phyloP scores from a whole-genome alignment of 37 sponge, comb jelly and placozoan genomes.

The Cliona cf. orientalis region DNA sequence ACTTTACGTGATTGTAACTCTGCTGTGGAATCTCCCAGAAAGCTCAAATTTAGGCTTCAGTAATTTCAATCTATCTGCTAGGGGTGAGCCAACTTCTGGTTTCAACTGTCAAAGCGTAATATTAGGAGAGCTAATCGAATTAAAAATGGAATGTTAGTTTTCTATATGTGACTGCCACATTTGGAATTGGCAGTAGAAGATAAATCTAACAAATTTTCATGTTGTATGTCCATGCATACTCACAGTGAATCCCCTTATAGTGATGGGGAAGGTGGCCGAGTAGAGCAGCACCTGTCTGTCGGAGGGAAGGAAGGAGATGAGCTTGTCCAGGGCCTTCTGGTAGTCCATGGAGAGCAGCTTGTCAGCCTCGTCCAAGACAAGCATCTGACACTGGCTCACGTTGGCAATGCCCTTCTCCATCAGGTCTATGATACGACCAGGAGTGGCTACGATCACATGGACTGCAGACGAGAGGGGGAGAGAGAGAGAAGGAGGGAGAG shows the following conservation, averaged over 20 bases:
- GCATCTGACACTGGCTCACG: constrained; percentile 78
- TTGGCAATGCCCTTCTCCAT: constrained; percentile 90
- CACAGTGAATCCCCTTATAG: constrained; percentile 86
- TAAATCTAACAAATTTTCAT: background rate
- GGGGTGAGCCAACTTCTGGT: too few species aligned
- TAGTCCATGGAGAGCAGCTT: constrained; percentile 94
- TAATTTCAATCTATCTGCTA: too few species aligned
- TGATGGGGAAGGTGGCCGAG: constrained; percentile 96
- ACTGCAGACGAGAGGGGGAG: constrained; percentile 37
- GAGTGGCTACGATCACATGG: constrained; percentile 92
- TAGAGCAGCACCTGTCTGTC: constrained; percentile 88
- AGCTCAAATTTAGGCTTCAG: too few species aligned
- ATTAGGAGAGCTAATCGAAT: too few species aligned
- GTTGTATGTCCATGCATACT: background rate
- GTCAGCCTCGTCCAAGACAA: constrained; percentile 97
- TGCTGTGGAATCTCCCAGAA: too few species aligned
- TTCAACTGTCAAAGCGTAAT: too few species aligned
- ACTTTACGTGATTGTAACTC: too few species aligned
- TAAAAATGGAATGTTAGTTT: too few species aligned
- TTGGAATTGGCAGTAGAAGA: background rate
- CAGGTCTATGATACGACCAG: constrained; percentile 93
- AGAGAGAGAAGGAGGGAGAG: background rate
- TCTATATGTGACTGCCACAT: too few species aligned
- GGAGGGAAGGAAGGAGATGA: constrained; percentile 80
- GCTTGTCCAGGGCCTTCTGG: constrained; percentile 71